Percentiles rank a stretch among this genome's conserved stretches.
Evolutionary conservation across 1,140 invertebrate genomes (phyloP).

Genomic region (Drosophila nebulosa): DNA sequence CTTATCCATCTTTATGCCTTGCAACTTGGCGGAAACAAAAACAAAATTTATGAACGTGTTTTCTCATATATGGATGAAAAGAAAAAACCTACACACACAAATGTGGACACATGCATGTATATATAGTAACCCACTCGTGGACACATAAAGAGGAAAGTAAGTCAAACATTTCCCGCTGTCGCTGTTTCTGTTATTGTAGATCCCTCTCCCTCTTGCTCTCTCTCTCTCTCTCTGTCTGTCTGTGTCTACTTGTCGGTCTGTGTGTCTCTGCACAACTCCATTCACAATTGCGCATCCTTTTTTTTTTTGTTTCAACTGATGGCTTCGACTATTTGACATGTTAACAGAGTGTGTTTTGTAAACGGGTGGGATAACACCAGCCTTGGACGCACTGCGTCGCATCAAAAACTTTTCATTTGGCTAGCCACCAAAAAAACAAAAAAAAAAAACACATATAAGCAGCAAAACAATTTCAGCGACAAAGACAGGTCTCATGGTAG

Average conservation of each 20-base stretch:
- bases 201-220: neutral
- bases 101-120: neutral
- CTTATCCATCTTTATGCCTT: conserved; percentile 47
- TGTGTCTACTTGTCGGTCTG: neutral
- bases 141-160: conserved; percentile 14
- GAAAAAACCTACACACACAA: neutral
- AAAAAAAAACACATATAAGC: neutral
- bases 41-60: conserved; percentile 58
- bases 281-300: neutral
- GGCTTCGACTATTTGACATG: conserved; percentile 5
- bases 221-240: neutral
- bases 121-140: neutral
- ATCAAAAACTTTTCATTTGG: conserved; percentile 7
- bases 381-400: neutral
- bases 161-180: conserved; percentile 1
- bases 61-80: conserved; percentile 43
- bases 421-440: neutral
- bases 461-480: neutral
- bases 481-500: conserved; percentile 20
- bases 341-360: conserved; percentile 7
- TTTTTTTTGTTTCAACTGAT: conserved; percentile 5
- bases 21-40: conserved; percentile 45
- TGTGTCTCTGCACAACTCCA: neutral
- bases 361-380: conserved; percentile 3
- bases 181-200: neutral